A percentile compares a stretch with the other conserved stretches of the same genome.
These are phyloP conservation scores for Elgaria multicarinata DNA, from an alignment of 2,113 vertebrate genomes.

Conservation along the genomic window DNA sequence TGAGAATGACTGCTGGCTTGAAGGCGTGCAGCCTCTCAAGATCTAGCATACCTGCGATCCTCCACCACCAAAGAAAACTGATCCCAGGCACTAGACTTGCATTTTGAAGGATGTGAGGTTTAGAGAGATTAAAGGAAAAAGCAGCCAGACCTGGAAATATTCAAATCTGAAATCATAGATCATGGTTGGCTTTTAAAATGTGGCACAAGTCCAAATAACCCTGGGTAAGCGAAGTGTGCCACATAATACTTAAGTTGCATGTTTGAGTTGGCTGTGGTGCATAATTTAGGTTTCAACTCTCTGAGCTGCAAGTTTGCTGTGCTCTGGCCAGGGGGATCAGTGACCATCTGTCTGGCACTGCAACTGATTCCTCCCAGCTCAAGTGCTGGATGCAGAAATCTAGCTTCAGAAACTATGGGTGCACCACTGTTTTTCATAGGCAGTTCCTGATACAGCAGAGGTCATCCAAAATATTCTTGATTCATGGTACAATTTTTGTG, in stretches of 20 bases:
- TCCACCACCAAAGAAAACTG: too few species aligned
- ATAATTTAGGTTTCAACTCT: not conserved
- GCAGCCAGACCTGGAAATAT: not conserved
- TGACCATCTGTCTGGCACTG: not conserved
- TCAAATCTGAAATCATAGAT: not conserved
- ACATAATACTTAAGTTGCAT: constrained; percentile 18
- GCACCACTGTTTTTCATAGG: not conserved
- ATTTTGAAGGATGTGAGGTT: too few species aligned
- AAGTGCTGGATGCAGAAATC: not conserved
- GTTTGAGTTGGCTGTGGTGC: not conserved
- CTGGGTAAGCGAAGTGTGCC: rapidly evolving
- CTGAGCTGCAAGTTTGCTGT: not conserved
- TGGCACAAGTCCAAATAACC: not conserved
- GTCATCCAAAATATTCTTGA: not conserved
- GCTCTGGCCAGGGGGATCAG: not conserved
- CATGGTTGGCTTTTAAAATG: not conserved
- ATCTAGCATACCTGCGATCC: too few species aligned
- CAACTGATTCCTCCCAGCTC: not conserved
- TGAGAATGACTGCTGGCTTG: too few species aligned
- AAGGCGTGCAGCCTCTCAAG: too few species aligned
- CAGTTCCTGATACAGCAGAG: not conserved
- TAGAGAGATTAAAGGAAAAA: rapidly evolving
- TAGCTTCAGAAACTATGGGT: not conserved
- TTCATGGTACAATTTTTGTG: too few species aligned
- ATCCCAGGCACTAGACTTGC: too few species aligned